phyloP scores from a whole-genome alignment of 2,797 vertebrate genomes.

The Anomalospiza imberbis region DNA sequence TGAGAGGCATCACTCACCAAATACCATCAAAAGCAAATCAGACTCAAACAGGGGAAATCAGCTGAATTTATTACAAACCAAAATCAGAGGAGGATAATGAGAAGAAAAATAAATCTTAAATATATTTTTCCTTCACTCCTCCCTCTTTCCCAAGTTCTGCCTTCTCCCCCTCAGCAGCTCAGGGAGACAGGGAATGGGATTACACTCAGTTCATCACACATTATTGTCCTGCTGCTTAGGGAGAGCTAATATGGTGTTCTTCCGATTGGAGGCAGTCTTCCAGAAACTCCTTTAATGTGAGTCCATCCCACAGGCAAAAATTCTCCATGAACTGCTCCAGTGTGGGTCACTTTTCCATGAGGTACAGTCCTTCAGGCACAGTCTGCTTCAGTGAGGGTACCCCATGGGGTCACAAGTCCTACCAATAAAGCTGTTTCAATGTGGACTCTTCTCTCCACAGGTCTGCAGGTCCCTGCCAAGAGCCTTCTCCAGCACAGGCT shows the following conservation, averaged over 20 bases:
- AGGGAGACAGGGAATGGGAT: neutral
- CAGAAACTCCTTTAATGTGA: neutral
- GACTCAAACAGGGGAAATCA: neutral
- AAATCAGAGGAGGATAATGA: neutral
- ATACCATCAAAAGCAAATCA: neutral
- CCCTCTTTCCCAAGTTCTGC: neutral
- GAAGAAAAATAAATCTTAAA: neutral
- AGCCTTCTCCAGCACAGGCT: neutral
- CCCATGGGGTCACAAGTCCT: neutral
- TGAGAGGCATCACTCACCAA: neutral
- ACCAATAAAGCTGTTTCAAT: too few species aligned
- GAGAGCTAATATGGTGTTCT: neutral
- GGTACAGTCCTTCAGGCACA: neutral
- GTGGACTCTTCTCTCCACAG: too few species aligned
- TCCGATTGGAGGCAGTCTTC: neutral
- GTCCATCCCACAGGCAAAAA: neutral
- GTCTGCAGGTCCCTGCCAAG: neutral
- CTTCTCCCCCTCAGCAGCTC: neutral
- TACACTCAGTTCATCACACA: neutral
- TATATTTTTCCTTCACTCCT: neutral
- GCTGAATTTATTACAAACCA: neutral
- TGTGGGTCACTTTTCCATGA: neutral
- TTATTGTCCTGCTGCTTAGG: neutral
- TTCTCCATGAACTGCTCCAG: neutral
- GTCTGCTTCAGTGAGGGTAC: neutral